phyloP scores from a whole-genome alignment of 2,888 invertebrate species.

The Drosophila infuscata region DNA sequence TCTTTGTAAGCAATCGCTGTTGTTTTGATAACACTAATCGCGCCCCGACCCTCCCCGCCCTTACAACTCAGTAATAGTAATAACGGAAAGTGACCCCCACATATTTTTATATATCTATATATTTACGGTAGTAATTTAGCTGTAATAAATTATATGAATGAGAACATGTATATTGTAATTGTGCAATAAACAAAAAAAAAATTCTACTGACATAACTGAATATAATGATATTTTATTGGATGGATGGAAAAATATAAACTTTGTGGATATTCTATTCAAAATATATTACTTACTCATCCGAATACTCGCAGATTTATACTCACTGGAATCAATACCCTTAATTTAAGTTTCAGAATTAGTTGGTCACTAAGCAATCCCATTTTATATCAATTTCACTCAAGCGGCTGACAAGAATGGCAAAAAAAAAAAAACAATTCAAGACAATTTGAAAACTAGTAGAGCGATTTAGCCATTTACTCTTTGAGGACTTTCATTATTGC shows the following conservation, averaged over 20 bases:
- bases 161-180: conserved; percentile 82
- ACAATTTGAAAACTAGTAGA: background rate
- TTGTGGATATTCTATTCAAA: background rate
- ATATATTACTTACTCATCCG: background rate
- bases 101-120: conserved; percentile 43
- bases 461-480: background rate
- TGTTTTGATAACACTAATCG: conserved; percentile 74
- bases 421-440: background rate
- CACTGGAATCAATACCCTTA: background rate
- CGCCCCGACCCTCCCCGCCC: conserved; percentile 23
- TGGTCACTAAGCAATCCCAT: background rate
- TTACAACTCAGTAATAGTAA: conserved; percentile 57
- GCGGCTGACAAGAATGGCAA: background rate
- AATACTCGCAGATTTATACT: background rate
- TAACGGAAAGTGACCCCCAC: conserved; percentile 48
- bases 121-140: conserved; percentile 66
- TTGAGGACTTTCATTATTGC: background rate
- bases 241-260: background rate
- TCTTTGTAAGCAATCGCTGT: conserved; percentile 66
- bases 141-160: conserved; percentile 78
- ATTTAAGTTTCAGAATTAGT: background rate
- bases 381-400: background rate
- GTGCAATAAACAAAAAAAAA: conserved; percentile 82
- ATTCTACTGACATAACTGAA: conserved; percentile 63
- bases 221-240: background rate